Evolutionary conservation across 2,888 invertebrate genomes (phyloP).

Genomic region (Tetragnatha montana): DNA sequence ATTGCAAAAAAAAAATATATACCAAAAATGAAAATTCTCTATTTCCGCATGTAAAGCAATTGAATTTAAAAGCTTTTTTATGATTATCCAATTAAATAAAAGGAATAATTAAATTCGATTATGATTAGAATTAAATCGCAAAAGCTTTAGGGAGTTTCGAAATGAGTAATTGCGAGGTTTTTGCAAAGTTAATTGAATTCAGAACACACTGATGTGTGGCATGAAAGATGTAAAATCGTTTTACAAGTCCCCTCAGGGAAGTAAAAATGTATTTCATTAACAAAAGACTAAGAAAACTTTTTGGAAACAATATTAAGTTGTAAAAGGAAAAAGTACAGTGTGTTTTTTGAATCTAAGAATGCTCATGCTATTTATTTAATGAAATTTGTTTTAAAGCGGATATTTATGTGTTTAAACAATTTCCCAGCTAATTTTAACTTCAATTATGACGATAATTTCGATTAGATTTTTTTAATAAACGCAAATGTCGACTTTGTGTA

Average conservation of each 20-base stretch:
- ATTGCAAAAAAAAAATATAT: too few species aligned
- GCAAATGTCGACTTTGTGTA: too few species aligned
- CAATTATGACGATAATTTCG: too few species aligned
- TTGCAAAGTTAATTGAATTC: neutral
- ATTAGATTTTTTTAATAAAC: too few species aligned
- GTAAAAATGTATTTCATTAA: neutral
- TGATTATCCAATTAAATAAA: neutral
- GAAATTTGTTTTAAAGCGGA: too few species aligned
- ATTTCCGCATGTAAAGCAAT: too few species aligned
- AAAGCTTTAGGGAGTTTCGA: neutral
- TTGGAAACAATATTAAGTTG: neutral
- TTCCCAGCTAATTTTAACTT: neutral
- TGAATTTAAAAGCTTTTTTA: too few species aligned
- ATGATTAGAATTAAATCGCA: neutral
- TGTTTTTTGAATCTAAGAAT: neutral
- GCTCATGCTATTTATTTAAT: too few species aligned
- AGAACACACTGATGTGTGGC: neutral
- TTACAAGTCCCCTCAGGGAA: neutral
- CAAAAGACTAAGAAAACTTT: neutral
- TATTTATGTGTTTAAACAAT: neutral
- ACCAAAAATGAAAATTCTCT: too few species aligned
- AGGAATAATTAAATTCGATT: neutral
- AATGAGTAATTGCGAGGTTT: neutral
- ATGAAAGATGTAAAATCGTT: neutral
- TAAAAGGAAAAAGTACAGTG: neutral